Base-by-base conservation (phyloP, 2,797 vertebrate species). In the Megaceryle alcyon region DNA sequence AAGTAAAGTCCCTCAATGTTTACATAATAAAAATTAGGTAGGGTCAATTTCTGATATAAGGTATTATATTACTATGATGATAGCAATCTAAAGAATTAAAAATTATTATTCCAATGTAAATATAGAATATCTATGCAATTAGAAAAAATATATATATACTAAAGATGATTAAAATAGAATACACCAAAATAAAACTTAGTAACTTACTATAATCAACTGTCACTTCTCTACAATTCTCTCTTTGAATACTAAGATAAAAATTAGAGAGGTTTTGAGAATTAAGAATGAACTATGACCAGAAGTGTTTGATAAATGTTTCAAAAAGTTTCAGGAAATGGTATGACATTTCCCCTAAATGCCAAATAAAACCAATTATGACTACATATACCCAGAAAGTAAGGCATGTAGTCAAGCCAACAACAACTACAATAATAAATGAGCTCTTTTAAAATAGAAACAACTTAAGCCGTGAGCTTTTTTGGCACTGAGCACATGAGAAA, bases 391-490 rank as follows among this genome's bases (percentile, higher is more conserved):
- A 88, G 88, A 95, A 81, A 93, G 14, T 48, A 78, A 89, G 33
- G n/a, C 56, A 48, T 6, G 13, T 33, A 57, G 41, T 72, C 39
- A 95, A 95, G 49, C 41, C 59, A 94, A 54, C 68, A 83, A 68
- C 44, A 80, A 70, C 44, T 46, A 28, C 39, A 82, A 76, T 17
- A 89, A 68, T 88, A 92, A 96, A 95, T 14, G 17, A 92, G n/a
- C 76, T 95, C 29, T 86, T 94, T 78, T 83, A 91, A 94, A 96
- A 91, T 18, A 80, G 83, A 41, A 92, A 92, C 77, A 92, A 57
- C 89, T 85, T 96, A 35, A 88, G 79, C 31, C 56, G 39, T 37
- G 44, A 92, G 31, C 21, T 49, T 81, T 72, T 93, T 83, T 91
- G 63, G 46, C 71, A 70, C 29, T 29, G 60, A 82, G 7, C 16